Base-by-base conservation (phyloP, 2,888 invertebrate species). In the Vandiemenella viatica region DNA sequence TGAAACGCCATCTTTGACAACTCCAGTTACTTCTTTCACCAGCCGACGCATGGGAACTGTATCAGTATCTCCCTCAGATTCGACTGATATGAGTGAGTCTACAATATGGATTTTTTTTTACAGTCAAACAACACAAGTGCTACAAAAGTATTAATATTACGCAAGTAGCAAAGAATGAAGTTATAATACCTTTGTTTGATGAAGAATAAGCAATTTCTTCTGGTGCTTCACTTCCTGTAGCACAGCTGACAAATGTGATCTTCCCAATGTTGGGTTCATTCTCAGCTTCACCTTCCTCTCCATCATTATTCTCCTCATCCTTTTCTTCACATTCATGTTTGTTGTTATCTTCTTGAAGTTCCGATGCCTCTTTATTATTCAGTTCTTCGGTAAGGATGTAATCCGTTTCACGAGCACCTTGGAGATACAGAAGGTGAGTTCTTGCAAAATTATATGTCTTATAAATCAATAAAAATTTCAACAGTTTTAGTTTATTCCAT, bases 361-460 rank as follows among this genome's bases (percentile, higher is more conserved):
- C 58, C 38, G 49, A 43, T 21, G 54, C 47, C 20, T 55, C 53
- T 32, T 46, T 48, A 22, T 48, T 46, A 37, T 51, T 50, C 16
- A 49, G 41, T 22, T 52, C 50, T 17, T 45, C 49, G 49, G 67
- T 67, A 7, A 66, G 62, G 2, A 64, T 62, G 56, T 73, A 73
- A 60, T 75, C 75, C 46, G 65, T 67, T 57, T 73, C 72, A 55
- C 67, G 67, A 13, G 73, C 71, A 53, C 75, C 74, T 74, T 52
- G 8, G 54, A 43, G n/a, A n/a, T n/a, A n/a, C n/a, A n/a, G n/a
- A 42, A n/a, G n/a, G n/a, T n/a, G n/a, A n/a, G n/a, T n/a, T n/a
- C n/a, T n/a, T n/a, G n/a, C n/a, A n/a, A n/a, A n/a, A n/a, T n/a
- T n/a, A n/a, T n/a, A n/a, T n/a, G n/a, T n/a, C n/a, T n/a, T n/a